These are phyloP conservation scores for Mesaphorura yosii DNA, from an alignment of 1,140 invertebrate genomes.

Conservation along the genomic window DNA sequence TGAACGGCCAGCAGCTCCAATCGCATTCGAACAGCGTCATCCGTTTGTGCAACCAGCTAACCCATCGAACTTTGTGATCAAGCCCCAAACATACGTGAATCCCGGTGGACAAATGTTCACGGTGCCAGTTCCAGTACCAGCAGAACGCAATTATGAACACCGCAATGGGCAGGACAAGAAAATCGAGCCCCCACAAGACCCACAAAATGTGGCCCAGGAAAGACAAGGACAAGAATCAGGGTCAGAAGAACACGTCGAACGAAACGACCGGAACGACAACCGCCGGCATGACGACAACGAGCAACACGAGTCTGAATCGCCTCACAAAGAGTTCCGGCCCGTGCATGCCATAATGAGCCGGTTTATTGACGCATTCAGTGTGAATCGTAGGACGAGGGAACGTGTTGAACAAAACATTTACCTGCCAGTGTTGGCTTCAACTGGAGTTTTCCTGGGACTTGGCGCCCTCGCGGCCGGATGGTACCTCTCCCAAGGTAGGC, in stretches of 20 bases:
- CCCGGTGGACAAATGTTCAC: constrained; percentile 28
- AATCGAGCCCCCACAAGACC: constrained; percentile 1
- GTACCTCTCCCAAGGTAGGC: constrained; percentile 46
- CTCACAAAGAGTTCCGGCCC: constrained; percentile 35
- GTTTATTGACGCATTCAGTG: constrained; percentile 27
- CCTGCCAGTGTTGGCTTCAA: constrained; percentile 48
- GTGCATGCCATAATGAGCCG: constrained; percentile 25
- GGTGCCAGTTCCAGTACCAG: constrained; percentile 25
- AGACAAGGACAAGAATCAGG: constrained; percentile 1
- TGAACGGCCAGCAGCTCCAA: neutral
- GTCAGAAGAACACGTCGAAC: neutral
- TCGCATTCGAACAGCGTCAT: neutral
- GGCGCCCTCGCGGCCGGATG: constrained; percentile 63
- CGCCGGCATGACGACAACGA: neutral
- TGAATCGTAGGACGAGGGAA: constrained; percentile 38
- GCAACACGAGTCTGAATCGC: too few species aligned
- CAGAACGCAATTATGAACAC: constrained; percentile 9
- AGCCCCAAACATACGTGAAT: constrained; percentile 25
- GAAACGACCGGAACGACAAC: neutral
- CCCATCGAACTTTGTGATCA: constrained; percentile 19
- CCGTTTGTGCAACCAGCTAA: neutral
- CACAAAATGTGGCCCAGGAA: constrained; percentile 5
- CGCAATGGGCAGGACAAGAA: neutral
- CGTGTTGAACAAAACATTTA: constrained; percentile 54
- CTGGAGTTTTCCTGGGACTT: constrained; percentile 61